Evolutionary conservation across 2,888 invertebrate genomes (phyloP).

Genomic region (Lamellibrachia satsuma): DNA sequence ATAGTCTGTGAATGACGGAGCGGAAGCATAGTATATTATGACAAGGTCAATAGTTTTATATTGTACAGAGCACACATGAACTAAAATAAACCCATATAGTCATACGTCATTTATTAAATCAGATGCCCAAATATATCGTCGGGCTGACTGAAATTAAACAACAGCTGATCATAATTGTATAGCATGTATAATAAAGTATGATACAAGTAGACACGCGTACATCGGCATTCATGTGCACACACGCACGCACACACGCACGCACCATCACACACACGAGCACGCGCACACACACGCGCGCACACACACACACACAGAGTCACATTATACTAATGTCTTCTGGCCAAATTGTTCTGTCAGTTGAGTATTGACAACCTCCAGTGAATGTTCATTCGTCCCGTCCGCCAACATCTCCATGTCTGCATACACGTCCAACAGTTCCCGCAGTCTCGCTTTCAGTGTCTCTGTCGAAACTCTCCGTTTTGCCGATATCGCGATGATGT

Average conservation of each 20-base stretch:
- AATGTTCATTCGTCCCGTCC: background rate
- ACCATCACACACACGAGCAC: constrained; percentile 18
- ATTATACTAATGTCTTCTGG: background rate
- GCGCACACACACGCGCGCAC: background rate
- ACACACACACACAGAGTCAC: background rate
- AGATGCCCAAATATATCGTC: background rate
- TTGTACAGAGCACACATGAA: too few species aligned
- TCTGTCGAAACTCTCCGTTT: constrained; percentile 47
- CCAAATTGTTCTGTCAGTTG: constrained; percentile 29
- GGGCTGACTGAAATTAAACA: background rate
- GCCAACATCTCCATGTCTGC: constrained; percentile 41
- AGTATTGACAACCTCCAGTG: background rate
- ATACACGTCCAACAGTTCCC: constrained; percentile 54
- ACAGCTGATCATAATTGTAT: background rate
- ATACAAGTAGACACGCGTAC: background rate
- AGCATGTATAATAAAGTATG: background rate
- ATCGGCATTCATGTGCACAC: background rate
- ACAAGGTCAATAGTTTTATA: too few species aligned
- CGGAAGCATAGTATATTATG: too few species aligned
- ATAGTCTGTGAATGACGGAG: too few species aligned
- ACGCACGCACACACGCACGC: background rate
- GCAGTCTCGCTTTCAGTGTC: constrained; percentile 48
- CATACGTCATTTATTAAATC: background rate
- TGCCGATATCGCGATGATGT: constrained; percentile 76
- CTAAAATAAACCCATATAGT: background rate